A percentile compares a stretch with the other conserved stretches of the same genome.
Evolutionary conservation across 1,140 invertebrate species (phyloP).

Genomic region (Euura saliciscinereae): DNA sequence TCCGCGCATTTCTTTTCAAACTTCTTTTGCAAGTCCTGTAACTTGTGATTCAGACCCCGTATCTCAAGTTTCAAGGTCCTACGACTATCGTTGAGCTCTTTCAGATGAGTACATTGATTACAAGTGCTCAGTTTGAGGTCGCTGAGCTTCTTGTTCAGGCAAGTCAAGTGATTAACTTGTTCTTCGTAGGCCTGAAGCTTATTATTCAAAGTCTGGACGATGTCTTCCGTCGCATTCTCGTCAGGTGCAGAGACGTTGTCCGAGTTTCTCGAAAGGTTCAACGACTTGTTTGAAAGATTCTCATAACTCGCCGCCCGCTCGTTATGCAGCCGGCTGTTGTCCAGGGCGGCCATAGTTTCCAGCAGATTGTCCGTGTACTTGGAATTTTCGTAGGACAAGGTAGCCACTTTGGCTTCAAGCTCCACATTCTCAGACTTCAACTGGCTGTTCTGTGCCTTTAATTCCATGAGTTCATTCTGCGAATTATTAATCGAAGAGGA

Average conservation of each 20-base stretch:
- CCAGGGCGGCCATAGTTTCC: slow-evolving; percentile 15
- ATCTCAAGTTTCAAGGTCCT: slow-evolving; percentile 40
- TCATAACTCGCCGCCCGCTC: not conserved
- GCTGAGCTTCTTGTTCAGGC: slow-evolving; percentile 37
- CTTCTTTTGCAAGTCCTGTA: slow-evolving; percentile 37
- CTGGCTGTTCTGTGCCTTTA: slow-evolving; percentile 16
- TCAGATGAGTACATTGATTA: slow-evolving; percentile 35
- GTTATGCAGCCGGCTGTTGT: slow-evolving; percentile 27
- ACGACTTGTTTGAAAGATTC: slow-evolving; percentile 12
- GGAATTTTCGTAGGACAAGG: not conserved
- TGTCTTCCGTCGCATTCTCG: not conserved
- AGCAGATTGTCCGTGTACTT: slow-evolving; percentile 13
- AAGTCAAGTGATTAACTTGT: slow-evolving; percentile 27
- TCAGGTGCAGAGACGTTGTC: too few relatives aligned
- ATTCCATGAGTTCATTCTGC: not conserved
- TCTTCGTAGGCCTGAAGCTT: slow-evolving; percentile 28
- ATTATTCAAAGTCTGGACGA: slow-evolving; percentile 24
- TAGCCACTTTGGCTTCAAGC: slow-evolving; percentile 15
- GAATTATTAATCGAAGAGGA: slow-evolving; percentile 8
- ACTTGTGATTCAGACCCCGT: slow-evolving; percentile 35
- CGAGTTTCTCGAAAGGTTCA: too few relatives aligned
- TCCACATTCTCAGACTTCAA: slow-evolving; percentile 21
- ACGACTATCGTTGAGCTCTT: slow-evolving; percentile 34
- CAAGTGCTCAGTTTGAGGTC: slow-evolving; percentile 39
- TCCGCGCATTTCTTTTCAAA: slow-evolving; percentile 37